These are phyloP conservation scores for Anser cygnoides DNA, from an alignment of 2,113 vertebrate species.

Conservation along the genomic window DNA sequence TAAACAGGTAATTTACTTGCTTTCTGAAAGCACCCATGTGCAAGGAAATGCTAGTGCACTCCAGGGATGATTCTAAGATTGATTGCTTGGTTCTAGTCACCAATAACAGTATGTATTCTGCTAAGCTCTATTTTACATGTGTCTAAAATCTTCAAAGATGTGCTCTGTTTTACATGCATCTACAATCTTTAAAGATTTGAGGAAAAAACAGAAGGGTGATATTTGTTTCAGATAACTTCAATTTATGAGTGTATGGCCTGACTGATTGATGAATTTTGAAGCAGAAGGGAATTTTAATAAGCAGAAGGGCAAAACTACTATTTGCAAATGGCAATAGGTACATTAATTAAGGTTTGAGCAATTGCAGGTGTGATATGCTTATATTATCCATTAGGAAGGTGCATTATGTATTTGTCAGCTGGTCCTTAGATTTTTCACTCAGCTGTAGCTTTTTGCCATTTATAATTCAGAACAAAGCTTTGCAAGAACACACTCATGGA, in stretches of 20 bases:
- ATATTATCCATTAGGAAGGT: not conserved
- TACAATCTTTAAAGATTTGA: slow-evolving; percentile 20
- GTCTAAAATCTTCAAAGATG: slow-evolving; percentile 1
- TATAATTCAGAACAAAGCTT: not conserved
- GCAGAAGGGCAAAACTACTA: not conserved
- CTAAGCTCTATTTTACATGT: slow-evolving; percentile 7
- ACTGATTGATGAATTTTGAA: not conserved
- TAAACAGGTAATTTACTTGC: slow-evolving; percentile 70
- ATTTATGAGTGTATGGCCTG: not conserved
- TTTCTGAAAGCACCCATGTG: slow-evolving; percentile 67
- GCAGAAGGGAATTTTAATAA: not conserved
- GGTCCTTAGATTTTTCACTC: not conserved
- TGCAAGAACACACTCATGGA: not conserved
- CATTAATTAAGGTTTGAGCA: not conserved
- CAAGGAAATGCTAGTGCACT: slow-evolving; percentile 61
- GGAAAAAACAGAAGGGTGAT: not conserved
- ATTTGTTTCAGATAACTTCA: slow-evolving; percentile 7
- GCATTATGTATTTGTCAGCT: not conserved
- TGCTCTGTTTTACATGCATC: not conserved
- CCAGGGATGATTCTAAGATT: slow-evolving; percentile 64
- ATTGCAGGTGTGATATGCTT: not conserved
- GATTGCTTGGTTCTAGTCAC: slow-evolving; percentile 52
- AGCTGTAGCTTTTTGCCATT: not conserved
- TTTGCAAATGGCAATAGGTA: not conserved
- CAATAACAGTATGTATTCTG: not conserved